These are phyloP conservation scores for Oreochromis spilurus DNA, from an alignment of 2,113 vertebrate species.

Conservation along the genomic window DNA sequence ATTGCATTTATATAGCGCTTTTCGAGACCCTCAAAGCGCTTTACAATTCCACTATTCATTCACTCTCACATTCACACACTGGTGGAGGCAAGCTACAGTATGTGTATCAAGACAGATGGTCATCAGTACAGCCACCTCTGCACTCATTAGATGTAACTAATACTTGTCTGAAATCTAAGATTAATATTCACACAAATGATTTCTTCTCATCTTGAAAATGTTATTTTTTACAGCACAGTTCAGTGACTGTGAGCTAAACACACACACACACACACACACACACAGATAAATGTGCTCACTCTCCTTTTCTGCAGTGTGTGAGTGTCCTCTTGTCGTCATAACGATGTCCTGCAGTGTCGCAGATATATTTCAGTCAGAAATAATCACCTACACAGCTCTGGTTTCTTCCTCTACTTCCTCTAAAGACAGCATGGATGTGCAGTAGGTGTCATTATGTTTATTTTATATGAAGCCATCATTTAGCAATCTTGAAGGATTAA, in stretches of 20 bases:
- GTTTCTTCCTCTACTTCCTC: not conserved
- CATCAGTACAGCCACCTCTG: not conserved
- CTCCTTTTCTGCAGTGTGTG: accelerated
- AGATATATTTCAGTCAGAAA: not conserved
- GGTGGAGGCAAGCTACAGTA: too few relatives aligned
- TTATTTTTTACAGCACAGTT: not conserved
- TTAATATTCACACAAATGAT: not conserved
- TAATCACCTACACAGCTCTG: not conserved
- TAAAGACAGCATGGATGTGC: not conserved
- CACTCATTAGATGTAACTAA: not conserved
- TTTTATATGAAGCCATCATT: not conserved
- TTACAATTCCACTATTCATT: too few relatives aligned
- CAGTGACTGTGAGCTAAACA: not conserved
- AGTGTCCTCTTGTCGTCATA: not conserved
- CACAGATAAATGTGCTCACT: accelerated
- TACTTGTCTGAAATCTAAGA: accelerated
- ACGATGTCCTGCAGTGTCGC: not conserved
- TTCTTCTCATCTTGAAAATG: not conserved
- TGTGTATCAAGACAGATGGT: not conserved
- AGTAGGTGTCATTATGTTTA: not conserved
- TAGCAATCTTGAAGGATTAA: not conserved
- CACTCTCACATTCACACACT: too few relatives aligned
- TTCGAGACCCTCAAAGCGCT: too few relatives aligned
- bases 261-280: not conserved
- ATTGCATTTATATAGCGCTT: too few relatives aligned